Evolutionary conservation across 2,888 invertebrate genomes (phyloP).

Genomic region (Lasioglossum vierecki): DNA sequence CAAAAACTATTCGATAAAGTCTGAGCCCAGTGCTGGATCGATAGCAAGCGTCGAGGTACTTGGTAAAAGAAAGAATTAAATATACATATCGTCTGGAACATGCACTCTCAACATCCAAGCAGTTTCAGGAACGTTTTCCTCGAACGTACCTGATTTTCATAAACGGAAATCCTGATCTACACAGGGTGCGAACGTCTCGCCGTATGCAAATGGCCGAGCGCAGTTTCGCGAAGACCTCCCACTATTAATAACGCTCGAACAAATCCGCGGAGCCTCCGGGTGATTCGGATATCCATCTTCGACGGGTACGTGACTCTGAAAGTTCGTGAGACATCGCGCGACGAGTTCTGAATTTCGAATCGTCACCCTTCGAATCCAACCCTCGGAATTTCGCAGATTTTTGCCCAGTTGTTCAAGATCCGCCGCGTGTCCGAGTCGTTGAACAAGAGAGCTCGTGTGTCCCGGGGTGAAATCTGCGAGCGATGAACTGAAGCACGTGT

Average conservation of each 20-base stretch:
- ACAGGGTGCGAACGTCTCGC: conserved; percentile 19
- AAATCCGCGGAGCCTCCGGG: conserved; percentile 30
- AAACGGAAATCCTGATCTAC: conserved; percentile 32
- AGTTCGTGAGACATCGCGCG: conserved; percentile 28
- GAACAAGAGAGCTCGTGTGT: neutral
- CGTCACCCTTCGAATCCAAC: neutral
- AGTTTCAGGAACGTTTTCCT: neutral
- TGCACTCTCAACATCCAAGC: no score
- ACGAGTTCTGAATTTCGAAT: conserved; percentile 33
- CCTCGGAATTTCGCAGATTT: conserved; percentile 8
- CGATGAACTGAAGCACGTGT: neutral
- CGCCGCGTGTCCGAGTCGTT: neutral
- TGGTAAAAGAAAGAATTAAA: neutral
- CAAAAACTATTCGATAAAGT: neutral
- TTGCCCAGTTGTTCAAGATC: neutral
- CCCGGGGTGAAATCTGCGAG: neutral
- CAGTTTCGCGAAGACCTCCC: conserved; percentile 23
- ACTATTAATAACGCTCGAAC: conserved; percentile 58
- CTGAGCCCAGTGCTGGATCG: neutral
- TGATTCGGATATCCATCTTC: conserved; percentile 40
- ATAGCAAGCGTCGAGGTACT: neutral
- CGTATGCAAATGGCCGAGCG: conserved; percentile 42
- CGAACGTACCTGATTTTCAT: neutral
- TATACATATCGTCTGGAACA: no score
- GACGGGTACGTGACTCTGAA: conserved; percentile 30